Evolutionary conservation across 2,113 vertebrate species (phyloP).

Genomic region (Zingel zingel): DNA sequence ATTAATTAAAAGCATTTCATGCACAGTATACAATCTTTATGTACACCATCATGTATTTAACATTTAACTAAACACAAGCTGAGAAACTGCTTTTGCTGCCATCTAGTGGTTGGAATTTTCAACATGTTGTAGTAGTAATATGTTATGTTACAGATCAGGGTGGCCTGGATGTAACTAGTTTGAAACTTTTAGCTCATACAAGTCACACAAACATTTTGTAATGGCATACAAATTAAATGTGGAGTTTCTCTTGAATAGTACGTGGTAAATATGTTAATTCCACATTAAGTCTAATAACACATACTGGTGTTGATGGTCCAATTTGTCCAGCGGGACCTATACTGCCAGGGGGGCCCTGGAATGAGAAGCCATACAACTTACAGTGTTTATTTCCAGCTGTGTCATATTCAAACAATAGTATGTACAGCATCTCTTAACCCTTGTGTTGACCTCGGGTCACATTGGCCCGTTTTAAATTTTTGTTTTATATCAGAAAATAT

Average conservation of each 20-base stretch:
- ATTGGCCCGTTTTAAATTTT: too few species aligned
- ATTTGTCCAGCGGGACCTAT: slow-evolving; percentile 67
- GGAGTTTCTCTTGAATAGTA: not conserved
- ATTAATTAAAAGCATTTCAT: not conserved
- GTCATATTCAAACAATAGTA: not conserved
- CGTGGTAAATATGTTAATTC: not conserved
- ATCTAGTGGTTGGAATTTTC: not conserved
- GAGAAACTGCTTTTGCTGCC: slow-evolving; percentile 1
- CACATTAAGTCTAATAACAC: slow-evolving; percentile 12
- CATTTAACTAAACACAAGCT: not conserved
- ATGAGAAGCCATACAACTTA: slow-evolving; percentile 11
- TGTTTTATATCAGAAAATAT: too few species aligned
- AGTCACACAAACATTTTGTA: not conserved
- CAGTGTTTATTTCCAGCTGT: not conserved
- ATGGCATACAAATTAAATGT: not conserved
- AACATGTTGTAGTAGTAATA: not conserved
- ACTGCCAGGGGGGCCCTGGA: slow-evolving; percentile 78
- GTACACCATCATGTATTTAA: not conserved
- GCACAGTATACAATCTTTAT: not conserved
- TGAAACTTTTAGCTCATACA: not conserved
- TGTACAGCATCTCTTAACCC: not conserved
- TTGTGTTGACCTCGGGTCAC: too few species aligned
- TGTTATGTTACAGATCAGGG: not conserved
- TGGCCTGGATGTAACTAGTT: not conserved
- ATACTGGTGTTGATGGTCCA: slow-evolving; percentile 74